phyloP scores from a whole-genome alignment of 2,888 invertebrate species.

The Chamaedrilus cognettii region DNA sequence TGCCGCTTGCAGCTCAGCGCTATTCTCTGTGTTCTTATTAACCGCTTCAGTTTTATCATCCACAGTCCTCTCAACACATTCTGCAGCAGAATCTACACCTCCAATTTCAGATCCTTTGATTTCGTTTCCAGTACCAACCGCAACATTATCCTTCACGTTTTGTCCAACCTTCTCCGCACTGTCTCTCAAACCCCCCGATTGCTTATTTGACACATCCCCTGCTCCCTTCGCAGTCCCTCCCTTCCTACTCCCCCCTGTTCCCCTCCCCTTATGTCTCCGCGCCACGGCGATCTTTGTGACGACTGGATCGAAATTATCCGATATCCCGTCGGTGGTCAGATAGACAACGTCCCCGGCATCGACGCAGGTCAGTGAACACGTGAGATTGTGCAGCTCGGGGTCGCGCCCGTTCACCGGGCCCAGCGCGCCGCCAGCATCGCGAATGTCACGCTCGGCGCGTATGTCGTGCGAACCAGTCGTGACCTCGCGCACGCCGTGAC shows the following conservation, averaged over 20 bases:
- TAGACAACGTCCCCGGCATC: conserved; percentile 82
- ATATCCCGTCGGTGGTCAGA: conserved; percentile 85
- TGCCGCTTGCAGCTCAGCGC: too few species aligned
- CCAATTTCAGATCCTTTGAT: too few species aligned
- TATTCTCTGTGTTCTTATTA: too few species aligned
- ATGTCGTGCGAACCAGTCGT: conserved; percentile 81
- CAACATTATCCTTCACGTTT: too few species aligned
- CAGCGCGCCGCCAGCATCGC: conserved; percentile 84
- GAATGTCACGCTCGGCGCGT: conserved; percentile 79
- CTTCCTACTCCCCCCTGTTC: conserved; percentile 43
- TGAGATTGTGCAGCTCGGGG: conserved; percentile 84
- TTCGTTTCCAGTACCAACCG: too few species aligned
- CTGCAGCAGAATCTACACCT: too few species aligned
- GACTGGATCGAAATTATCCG: conserved; percentile 89
- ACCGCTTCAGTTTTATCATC: too few species aligned
- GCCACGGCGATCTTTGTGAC: conserved; percentile 79
- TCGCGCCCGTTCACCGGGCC: conserved; percentile 83
- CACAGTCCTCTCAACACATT: too few species aligned
- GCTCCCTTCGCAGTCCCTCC: conserved; percentile 63
- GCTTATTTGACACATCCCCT: too few species aligned
- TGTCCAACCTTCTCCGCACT: too few species aligned
- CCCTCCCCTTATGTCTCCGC: conserved; percentile 9
- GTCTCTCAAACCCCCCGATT: too few species aligned
- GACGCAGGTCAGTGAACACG: conserved; percentile 78
- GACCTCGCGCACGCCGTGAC: conserved; percentile 80